phyloP scores from a whole-genome alignment of 2,113 vertebrate species.

The Dendrocopos noguchii region DNA sequence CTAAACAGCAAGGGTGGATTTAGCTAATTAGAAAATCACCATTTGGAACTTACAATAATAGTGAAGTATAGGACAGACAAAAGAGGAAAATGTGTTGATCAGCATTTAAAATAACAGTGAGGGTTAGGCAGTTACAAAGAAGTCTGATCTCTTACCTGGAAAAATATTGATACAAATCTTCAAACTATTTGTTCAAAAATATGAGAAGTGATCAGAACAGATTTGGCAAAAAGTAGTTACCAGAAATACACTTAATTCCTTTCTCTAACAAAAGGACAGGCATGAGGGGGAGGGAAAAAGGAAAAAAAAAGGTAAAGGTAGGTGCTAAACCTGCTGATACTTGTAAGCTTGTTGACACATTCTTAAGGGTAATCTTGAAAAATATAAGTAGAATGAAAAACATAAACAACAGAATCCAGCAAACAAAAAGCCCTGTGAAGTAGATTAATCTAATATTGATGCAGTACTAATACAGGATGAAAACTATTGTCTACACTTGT shows the following conservation, averaged over 20 bases:
- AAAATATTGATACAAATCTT: neutral
- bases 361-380: neutral
- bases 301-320: rapidly evolving
- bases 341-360: neutral
- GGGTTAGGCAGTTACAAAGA: neutral
- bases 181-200: neutral
- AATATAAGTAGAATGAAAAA: neutral
- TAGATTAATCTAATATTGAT: neutral
- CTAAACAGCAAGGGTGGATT: neutral
- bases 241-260: neutral
- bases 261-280: neutral
- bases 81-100: neutral
- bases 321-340: neutral
- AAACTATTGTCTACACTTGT: neutral
- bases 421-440: neutral
- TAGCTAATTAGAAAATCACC: neutral
- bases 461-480: neutral
- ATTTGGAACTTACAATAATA: neutral
- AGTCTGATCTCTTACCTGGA: neutral
- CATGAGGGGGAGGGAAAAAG: too few species aligned
- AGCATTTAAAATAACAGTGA: neutral
- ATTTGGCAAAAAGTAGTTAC: neutral
- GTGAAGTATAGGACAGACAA: neutral
- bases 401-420: neutral
- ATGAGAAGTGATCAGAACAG: neutral